These are phyloP conservation scores for Propithecus perrieri DNA, from an alignment of 2,797 vertebrate genomes.

Conservation along the genomic window DNA sequence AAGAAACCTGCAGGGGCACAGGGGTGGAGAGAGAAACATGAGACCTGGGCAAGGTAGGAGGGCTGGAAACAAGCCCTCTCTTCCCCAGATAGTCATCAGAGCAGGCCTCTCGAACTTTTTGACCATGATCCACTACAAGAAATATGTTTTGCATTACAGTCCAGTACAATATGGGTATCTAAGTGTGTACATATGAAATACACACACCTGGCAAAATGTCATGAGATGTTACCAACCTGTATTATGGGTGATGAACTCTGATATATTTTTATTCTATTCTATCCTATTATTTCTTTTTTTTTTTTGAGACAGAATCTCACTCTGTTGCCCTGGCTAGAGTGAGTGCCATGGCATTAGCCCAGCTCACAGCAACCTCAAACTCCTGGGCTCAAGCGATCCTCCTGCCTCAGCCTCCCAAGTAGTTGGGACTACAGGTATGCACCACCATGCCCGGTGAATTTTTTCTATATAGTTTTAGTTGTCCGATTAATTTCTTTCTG, in stretches of 20 bases:
- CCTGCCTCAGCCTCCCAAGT: no score
- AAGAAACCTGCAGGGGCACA: not conserved
- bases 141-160: not conserved
- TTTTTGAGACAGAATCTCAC: no score
- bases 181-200: not conserved
- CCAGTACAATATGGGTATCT: not conserved
- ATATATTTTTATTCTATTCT: not conserved
- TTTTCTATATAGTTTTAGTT: no score
- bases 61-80: not conserved
- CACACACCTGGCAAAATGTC: not conserved
- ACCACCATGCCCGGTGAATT: no score
- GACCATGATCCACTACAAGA: not conserved
- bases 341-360: no score
- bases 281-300: not conserved
- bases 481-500: no score
- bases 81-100: not conserved
- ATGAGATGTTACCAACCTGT: not conserved
- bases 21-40: not conserved
- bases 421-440: no score
- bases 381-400: no score
- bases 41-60: not conserved
- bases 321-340: no score
- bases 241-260: not conserved
- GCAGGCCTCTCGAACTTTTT: not conserved
- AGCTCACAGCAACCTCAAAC: no score